Conservation (phyloP, 1,140 invertebrate genomes). For the Drosophila insularis region DNA sequence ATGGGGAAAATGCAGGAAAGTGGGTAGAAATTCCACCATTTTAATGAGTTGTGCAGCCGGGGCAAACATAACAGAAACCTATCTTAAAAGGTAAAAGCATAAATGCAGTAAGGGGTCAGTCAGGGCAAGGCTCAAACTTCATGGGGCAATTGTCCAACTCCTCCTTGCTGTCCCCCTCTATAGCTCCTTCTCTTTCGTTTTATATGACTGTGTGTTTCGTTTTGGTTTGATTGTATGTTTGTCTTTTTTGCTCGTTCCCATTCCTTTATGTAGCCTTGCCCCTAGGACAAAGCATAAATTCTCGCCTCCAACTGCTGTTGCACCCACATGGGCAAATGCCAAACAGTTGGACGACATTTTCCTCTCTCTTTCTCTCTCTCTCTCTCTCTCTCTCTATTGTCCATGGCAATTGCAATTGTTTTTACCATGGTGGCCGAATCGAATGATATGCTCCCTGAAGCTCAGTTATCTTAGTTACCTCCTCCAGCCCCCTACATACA, state of each 20-base stretch:
- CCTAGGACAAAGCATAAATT: constrained; percentile 55
- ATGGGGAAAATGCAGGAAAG: constrained; percentile 5
- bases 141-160: constrained; percentile 39
- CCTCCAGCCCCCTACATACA: neutral
- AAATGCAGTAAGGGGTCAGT: constrained; percentile 20
- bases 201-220: neutral
- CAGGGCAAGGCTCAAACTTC: neutral
- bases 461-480: constrained; percentile 48
- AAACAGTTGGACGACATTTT: neutral
- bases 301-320: constrained; percentile 23
- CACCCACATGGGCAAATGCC: constrained; percentile 39
- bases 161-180: constrained; percentile 1
- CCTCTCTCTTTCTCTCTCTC: constrained; percentile 11
- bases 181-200: neutral
- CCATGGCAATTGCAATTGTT: constrained; percentile 64
- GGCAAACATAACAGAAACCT: constrained; percentile 9
- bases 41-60: constrained; percentile 47
- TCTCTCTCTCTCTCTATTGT: constrained; percentile 18
- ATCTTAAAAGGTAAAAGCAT: constrained; percentile 8
- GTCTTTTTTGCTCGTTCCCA: constrained; percentile 30
- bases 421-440: constrained; percentile 54
- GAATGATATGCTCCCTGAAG: constrained; percentile 60
- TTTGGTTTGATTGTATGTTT: constrained; percentile 51
- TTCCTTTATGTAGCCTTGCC: constrained; percentile 13
- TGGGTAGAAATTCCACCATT: constrained; percentile 19